Evolutionary conservation across 1,140 invertebrate species (phyloP).

Genomic region (Macrocentrus cingulum): DNA sequence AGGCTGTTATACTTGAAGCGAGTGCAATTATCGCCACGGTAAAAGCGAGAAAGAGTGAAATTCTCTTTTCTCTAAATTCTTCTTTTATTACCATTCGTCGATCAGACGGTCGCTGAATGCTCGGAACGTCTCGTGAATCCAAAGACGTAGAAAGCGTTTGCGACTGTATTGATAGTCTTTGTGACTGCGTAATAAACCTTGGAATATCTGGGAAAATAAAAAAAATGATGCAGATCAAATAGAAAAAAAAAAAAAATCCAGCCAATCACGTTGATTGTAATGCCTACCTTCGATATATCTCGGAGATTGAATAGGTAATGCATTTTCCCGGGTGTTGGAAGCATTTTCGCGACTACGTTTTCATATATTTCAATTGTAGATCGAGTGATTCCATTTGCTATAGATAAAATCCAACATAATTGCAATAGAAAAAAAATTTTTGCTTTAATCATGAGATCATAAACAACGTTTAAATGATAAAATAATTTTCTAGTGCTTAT

Average conservation of each 20-base stretch:
- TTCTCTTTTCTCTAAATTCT: slow-evolving; percentile 6
- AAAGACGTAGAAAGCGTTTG: slow-evolving; percentile 70
- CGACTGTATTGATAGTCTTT: slow-evolving; percentile 75
- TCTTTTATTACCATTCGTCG: slow-evolving; percentile 65
- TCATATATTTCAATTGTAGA: slow-evolving; percentile 77
- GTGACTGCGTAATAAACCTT: slow-evolving; percentile 75
- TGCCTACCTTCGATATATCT: slow-evolving; percentile 82
- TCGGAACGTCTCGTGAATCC: slow-evolving; percentile 82
- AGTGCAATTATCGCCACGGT: not conserved
- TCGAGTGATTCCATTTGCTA: slow-evolving; percentile 60
- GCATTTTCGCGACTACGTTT: slow-evolving; percentile 68
- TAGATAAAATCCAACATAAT: slow-evolving; percentile 1
- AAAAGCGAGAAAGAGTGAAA: slow-evolving; percentile 9
- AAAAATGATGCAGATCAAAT: slow-evolving; percentile 15
- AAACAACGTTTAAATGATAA: too few relatives aligned
- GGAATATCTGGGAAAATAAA: slow-evolving; percentile 59
- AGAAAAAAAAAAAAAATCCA: slow-evolving; percentile 13
- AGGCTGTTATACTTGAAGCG: slow-evolving; percentile 2
- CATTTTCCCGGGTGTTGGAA: slow-evolving; percentile 84
- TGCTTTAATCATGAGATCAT: too few relatives aligned
- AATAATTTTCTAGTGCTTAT: too few relatives aligned
- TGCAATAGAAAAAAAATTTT: slow-evolving; percentile 14
- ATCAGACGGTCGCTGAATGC: slow-evolving; percentile 82
- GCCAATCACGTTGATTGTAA: slow-evolving; percentile 29
- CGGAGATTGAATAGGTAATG: slow-evolving; percentile 87